Evolutionary conservation across 2,797 vertebrate species (phyloP), one percentile per base, ranked within the genome.

Genomic region (Brachyrhaphis roseni): DNA sequence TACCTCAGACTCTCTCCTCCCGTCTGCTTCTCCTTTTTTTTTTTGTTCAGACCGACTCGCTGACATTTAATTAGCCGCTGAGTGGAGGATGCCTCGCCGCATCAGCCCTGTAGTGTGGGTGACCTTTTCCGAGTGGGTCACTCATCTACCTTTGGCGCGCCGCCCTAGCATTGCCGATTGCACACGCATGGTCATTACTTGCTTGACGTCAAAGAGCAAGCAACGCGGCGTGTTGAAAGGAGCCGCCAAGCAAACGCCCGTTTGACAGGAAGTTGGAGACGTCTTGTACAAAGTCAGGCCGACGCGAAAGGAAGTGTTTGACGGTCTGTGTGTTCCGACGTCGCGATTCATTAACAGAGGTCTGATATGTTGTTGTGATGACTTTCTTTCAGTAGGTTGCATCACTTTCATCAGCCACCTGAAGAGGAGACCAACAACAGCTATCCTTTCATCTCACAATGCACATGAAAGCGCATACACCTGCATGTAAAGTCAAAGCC

Each of bases 11-110:
- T n/a, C 71, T 18, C 57, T 6, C 16, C 28, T 34, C 6, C 66
- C 53, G 34, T n/a, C 55, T 11, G 13, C 41, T 49, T 59, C 55
- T 68, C 74, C 78, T 72, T 64, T 85, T 51, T 51, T 49, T 46
- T 46, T 78, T 86, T 34, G 70, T 84, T 83, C 83, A 82, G 74
- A 89, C 83, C 85, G 79, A 89, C 90, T 91, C 76, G 57, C 92
- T 96, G 96, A 96, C 96, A 96, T 96, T 96, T 96, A 96, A 96
- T 96, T 96, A 96, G 94, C 84, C 83, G 87, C 87, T 90, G 92
- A 94, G 95, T 91, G 92, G 91, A 94, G 90, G 93, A 91, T 86
- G 89, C 91, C 88, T 91, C 87, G 34, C 79, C 92, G 91, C 92
- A 93, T 94, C 93, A 91, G 93, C 89, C 91, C 94, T 91, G 89